Percentiles rank a stretch among this genome's conserved stretches.
Evolutionary conservation across 2,113 vertebrate genomes (phyloP).

Genomic region (Eolophus roseicapilla): DNA sequence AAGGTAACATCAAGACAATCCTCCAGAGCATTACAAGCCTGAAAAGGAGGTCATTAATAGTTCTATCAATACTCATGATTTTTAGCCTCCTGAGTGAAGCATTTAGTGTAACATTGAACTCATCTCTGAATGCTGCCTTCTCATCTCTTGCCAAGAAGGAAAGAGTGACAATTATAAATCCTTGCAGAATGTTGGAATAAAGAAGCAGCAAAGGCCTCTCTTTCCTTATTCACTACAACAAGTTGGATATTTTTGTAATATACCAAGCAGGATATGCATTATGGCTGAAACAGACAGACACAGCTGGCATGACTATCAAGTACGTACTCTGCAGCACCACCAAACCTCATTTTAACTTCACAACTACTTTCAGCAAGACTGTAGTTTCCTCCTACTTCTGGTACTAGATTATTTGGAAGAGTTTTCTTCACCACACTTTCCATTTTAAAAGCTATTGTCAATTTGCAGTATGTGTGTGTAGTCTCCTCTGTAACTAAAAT

Average conservation of each 20-base stretch:
- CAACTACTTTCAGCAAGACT: background rate
- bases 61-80: background rate
- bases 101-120: background rate
- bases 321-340: background rate
- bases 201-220: background rate
- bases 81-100: background rate
- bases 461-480: background rate
- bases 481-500: background rate
- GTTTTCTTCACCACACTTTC: background rate
- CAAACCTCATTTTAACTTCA: background rate
- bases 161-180: background rate
- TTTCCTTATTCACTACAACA: background rate
- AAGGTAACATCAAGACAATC: background rate
- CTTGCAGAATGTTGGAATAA: background rate
- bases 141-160: conserved; percentile 18
- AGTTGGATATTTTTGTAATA: background rate
- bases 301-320: background rate
- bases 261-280: background rate
- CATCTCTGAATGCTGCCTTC: background rate
- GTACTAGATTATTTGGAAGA: background rate
- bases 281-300: background rate
- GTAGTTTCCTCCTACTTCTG: background rate
- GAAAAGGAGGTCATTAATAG: background rate
- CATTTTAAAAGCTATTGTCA: background rate
- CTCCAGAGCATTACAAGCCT: background rate